phyloP scores from a whole-genome alignment of 2,888 invertebrate genomes.

The Eremobia ochroleuca region DNA sequence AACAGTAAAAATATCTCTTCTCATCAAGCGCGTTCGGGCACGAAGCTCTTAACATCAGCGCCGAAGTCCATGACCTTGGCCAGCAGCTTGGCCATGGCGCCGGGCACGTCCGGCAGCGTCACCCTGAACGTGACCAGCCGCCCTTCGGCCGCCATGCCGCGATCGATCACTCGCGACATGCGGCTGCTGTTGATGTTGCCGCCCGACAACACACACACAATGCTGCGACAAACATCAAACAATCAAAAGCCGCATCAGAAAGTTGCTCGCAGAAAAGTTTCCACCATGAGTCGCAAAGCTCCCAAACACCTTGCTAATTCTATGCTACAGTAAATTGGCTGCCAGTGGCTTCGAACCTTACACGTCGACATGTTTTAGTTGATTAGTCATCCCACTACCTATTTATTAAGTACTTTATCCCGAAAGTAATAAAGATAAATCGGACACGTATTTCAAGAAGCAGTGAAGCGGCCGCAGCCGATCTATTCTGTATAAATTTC shows the following conservation, averaged over 20 bases:
- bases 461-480: no score
- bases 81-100: slow-evolving; percentile 95
- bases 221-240: slow-evolving; percentile 86
- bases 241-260: neutral
- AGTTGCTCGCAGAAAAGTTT: no score
- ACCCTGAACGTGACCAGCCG: slow-evolving; percentile 87
- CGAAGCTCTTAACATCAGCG: slow-evolving; percentile 96
- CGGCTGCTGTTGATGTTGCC: slow-evolving; percentile 97
- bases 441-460: no score
- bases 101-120: slow-evolving; percentile 94
- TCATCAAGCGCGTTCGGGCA: slow-evolving; percentile 97
- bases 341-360: no score
- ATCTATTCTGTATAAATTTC: no score
- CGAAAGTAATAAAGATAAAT: no score
- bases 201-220: slow-evolving; percentile 94
- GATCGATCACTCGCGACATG: slow-evolving; percentile 95
- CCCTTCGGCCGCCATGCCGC: slow-evolving; percentile 96
- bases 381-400: no score
- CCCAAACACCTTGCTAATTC: no score
- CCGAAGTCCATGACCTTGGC: slow-evolving; percentile 93
- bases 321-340: no score
- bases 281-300: no score
- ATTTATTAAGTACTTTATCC: no score
- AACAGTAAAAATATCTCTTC: slow-evolving; percentile 93
- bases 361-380: no score